phyloP scores from a whole-genome alignment of 2,797 vertebrate genomes.

The Ciconia nigra region DNA sequence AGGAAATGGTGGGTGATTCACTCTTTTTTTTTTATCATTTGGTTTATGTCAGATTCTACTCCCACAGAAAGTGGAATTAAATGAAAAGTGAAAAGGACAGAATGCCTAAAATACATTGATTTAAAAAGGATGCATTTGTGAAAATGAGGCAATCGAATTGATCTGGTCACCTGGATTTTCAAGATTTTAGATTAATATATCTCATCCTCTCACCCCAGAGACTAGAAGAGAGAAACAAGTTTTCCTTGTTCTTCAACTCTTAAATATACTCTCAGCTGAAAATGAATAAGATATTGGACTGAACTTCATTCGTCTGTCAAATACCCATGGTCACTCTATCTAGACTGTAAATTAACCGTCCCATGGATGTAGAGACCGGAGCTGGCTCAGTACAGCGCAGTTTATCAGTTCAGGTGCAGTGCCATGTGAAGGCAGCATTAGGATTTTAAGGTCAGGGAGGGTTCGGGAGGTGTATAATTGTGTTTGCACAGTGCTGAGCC shows the following conservation, averaged over 20 bases:
- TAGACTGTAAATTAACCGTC: neutral
- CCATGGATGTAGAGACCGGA: neutral
- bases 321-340: neutral
- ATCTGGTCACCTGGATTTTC: neutral
- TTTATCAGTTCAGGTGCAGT: neutral
- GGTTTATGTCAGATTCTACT: neutral
- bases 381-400: neutral
- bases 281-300: neutral
- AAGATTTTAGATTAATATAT: neutral
- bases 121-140: neutral
- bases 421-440: neutral
- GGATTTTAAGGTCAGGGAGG: slow-evolving; percentile 8
- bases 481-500: neutral
- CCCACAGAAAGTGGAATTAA: neutral
- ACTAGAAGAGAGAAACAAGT: neutral
- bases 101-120: neutral
- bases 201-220: neutral
- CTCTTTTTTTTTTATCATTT: neutral
- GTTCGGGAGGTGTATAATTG: neutral
- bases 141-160: neutral
- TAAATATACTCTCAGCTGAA: neutral
- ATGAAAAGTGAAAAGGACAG: neutral
- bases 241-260: neutral
- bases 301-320: neutral
- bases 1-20: neutral